Evolutionary conservation across 2,113 vertebrate genomes (phyloP).

Genomic region (Lophochroa leadbeateri): DNA sequence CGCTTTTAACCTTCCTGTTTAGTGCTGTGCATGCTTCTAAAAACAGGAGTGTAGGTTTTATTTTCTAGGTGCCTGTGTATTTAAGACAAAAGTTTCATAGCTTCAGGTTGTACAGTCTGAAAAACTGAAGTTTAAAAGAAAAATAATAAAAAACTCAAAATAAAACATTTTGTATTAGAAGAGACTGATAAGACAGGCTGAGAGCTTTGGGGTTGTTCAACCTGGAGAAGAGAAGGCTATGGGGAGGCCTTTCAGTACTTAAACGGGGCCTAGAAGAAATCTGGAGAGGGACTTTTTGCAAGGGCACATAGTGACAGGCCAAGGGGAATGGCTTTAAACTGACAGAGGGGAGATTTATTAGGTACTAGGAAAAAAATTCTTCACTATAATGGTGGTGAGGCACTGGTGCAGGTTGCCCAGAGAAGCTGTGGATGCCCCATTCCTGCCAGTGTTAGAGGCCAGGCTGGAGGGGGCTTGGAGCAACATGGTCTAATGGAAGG

Average conservation of each 20-base stretch:
- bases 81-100: background rate
- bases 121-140: background rate
- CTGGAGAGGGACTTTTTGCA: background rate
- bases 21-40: accelerated
- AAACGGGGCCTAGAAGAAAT: background rate
- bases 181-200: background rate
- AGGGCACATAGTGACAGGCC: background rate
- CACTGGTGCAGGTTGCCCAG: background rate
- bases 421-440: background rate
- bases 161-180: background rate
- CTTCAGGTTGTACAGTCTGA: background rate
- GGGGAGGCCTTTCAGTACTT: background rate
- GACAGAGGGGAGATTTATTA: background rate
- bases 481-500: background rate
- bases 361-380: background rate
- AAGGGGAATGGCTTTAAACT: background rate
- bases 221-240: background rate
- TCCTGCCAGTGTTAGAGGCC: background rate
- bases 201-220: background rate
- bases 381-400: background rate
- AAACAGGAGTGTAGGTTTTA: background rate
- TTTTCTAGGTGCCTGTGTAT: background rate
- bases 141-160: background rate
- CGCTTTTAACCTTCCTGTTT: background rate
- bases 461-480: background rate